Conservation (phyloP, 1,140 invertebrate genomes). For the Camponotus vicinus region DNA sequence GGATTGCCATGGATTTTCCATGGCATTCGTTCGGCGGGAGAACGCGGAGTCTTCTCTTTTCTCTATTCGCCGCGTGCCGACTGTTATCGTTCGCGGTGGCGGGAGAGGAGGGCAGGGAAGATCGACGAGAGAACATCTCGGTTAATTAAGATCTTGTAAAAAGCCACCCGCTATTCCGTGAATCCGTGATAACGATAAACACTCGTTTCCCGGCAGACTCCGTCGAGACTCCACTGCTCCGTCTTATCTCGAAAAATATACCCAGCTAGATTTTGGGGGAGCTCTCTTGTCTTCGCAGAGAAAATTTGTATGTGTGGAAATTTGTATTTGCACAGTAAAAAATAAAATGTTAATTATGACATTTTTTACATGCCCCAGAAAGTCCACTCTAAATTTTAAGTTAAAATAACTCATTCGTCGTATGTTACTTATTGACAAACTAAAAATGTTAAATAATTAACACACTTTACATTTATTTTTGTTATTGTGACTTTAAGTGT, state of each 20-base stretch:
- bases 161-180: constrained; percentile 3
- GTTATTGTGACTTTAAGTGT: no score
- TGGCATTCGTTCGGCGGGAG: not conserved
- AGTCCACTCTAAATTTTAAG: no score
- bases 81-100: constrained; percentile 36
- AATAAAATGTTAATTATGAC: no score
- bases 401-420: no score
- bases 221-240: not conserved
- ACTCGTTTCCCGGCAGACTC: constrained; percentile 17
- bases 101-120: not conserved
- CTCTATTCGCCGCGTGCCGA: not conserved
- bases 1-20: not conserved
- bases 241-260: constrained; percentile 47
- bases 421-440: no score
- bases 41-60: not conserved
- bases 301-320: not conserved
- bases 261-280: constrained; percentile 38
- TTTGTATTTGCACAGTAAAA: not conserved
- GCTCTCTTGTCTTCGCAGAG: no score
- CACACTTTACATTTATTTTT: no score
- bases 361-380: no score
- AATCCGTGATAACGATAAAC: constrained; percentile 43
- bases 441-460: no score
- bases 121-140: constrained; percentile 12
- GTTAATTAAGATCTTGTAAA: constrained; percentile 57